A percentile compares a stretch with the other conserved stretches of the same genome.
Conservation (phyloP, 92 coral and sea anemone species). For the Porites cylindrica region DNA sequence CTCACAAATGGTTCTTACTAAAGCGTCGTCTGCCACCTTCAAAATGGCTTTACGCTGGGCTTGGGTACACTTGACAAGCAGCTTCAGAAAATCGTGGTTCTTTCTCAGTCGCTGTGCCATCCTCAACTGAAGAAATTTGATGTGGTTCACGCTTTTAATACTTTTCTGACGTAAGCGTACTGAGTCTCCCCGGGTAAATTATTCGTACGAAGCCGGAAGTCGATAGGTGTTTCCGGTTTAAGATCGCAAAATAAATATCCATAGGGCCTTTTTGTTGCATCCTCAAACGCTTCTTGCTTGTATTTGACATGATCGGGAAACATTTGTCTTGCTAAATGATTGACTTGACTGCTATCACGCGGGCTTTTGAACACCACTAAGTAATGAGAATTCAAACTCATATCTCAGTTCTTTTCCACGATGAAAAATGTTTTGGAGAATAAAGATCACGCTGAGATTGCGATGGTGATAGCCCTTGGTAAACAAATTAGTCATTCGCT, state of each 20-base stretch:
- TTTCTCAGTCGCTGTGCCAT: conserved; percentile 59
- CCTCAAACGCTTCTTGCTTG: conserved; percentile 44
- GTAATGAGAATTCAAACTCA: conserved; percentile 17
- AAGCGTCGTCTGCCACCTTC: conserved; percentile 48
- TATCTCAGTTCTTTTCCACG: no score
- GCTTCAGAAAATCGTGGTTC: conserved; percentile 60
- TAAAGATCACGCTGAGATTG: no score
- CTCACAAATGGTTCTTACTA: conserved; percentile 39
- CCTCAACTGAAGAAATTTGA: conserved; percentile 22
- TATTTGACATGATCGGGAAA: conserved; percentile 9
- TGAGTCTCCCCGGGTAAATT: conserved; percentile 37
- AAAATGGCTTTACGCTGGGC: conserved; percentile 45
- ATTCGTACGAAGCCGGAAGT: conserved; percentile 42
- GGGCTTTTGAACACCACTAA: conserved; percentile 4
- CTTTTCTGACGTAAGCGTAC: conserved; percentile 46
- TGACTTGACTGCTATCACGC: conserved; percentile 62
- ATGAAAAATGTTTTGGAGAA: no score
- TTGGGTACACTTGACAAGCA: conserved; percentile 42
- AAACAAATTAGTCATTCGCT: no score
- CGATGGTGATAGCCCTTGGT: no score
- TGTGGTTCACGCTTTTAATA: conserved; percentile 15
- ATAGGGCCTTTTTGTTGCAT: conserved; percentile 27
- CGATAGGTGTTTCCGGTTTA: conserved; percentile 51
- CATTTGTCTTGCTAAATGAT: conserved; percentile 51
- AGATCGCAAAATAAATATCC: conserved; percentile 39